Evolutionary conservation across 2,113 vertebrate genomes (phyloP).

Genomic region (Coregonus clupeaformis): DNA sequence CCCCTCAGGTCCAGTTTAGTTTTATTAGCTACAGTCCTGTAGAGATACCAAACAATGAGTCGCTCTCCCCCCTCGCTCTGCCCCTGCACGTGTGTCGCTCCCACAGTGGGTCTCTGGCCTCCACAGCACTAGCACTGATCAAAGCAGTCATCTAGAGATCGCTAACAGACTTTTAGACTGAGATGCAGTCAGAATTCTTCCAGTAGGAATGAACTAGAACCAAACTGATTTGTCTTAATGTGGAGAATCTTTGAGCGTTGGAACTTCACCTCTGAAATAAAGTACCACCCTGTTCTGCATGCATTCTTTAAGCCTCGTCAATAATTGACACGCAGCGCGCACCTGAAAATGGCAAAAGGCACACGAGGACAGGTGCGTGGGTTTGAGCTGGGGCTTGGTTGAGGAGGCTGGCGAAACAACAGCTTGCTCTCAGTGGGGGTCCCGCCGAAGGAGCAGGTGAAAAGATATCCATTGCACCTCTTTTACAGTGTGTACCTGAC

Average conservation of each 20-base stretch:
- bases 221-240: not conserved
- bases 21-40: conserved; percentile 78
- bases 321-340: conserved; percentile 42
- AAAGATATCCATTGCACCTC: conserved; percentile 69
- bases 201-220: not conserved
- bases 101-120: conserved; percentile 18
- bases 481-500: conserved; percentile 71
- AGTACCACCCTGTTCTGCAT: not conserved
- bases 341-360: conserved; percentile 34
- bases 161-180: conserved; percentile 17
- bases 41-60: conserved; percentile 71
- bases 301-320: conserved; percentile 40
- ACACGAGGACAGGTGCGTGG: conserved; percentile 45
- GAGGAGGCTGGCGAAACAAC: conserved; percentile 53
- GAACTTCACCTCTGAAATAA: conserved; percentile 1
- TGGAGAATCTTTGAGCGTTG: not conserved
- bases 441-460: conserved; percentile 64
- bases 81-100: conserved; percentile 25
- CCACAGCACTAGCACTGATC: not conserved
- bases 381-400: conserved; percentile 6
- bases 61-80: conserved; percentile 13
- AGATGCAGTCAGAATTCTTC: not conserved
- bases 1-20: conserved; percentile 70
- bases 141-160: conserved; percentile 10
- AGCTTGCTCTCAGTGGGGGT: conserved; percentile 72